Evolutionary conservation across 1,140 invertebrate species (phyloP).

Genomic region (Calycopis cecrops): DNA sequence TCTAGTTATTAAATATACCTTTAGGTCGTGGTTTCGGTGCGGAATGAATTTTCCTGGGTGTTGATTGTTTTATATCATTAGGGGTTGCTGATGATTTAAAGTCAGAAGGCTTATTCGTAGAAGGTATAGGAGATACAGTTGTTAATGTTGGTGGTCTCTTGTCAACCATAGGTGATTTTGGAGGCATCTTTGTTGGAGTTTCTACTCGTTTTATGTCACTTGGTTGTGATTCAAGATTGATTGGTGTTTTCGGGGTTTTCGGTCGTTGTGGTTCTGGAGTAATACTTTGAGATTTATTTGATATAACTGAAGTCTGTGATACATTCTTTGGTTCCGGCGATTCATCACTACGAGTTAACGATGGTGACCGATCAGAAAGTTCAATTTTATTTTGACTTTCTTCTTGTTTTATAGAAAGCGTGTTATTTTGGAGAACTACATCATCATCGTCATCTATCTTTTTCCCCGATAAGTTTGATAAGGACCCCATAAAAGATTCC

Average conservation of each 20-base stretch:
- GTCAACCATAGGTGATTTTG: constrained; percentile 48
- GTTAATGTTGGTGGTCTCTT: neutral
- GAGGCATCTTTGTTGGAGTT: constrained; percentile 33
- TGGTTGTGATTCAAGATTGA: constrained; percentile 36
- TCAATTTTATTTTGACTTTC: constrained; percentile 45
- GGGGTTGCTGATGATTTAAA: constrained; percentile 38
- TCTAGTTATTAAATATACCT: constrained; percentile 42
- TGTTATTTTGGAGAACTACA: constrained; percentile 58
- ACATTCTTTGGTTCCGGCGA: constrained; percentile 65
- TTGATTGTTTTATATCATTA: constrained; percentile 52
- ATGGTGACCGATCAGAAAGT: constrained; percentile 67
- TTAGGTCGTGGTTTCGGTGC: constrained; percentile 56
- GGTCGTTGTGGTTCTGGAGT: constrained; percentile 54
- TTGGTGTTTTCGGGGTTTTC: constrained; percentile 59
- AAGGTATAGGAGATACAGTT: constrained; percentile 31
- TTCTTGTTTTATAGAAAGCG: constrained; percentile 33
- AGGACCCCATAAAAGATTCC: constrained; percentile 68
- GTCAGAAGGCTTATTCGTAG: constrained; percentile 49
- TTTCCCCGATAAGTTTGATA: constrained; percentile 48
- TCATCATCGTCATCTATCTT: constrained; percentile 65
- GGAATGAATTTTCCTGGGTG: constrained; percentile 52
- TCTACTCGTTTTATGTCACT: constrained; percentile 28
- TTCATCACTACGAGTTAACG: constrained; percentile 69
- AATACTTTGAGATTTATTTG: constrained; percentile 43
- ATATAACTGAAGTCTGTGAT: constrained; percentile 35